Conservation (phyloP, 2,888 invertebrate genomes). For the Heliconius aoede region DNA sequence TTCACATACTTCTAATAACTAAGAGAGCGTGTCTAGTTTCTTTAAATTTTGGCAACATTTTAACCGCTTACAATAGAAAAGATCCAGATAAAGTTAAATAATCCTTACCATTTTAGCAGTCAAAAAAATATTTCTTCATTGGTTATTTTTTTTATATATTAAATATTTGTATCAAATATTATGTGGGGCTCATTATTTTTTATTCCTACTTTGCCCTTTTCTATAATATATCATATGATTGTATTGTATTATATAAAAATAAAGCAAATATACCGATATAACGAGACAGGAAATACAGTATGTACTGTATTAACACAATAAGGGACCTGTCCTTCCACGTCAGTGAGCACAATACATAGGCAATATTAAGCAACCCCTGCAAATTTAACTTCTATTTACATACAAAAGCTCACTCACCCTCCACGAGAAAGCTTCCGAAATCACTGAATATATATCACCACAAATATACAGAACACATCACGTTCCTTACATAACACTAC, state of each 20-base stretch:
- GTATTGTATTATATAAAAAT: background rate
- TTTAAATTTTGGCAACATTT: background rate
- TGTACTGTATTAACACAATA: conserved; percentile 18
- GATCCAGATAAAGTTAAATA: background rate
- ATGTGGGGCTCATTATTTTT: background rate
- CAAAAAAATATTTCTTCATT: background rate
- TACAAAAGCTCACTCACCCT: conserved; percentile 51
- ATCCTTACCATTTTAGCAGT: background rate
- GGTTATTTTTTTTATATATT: background rate
- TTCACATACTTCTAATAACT: too few relatives aligned
- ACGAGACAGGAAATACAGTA: background rate
- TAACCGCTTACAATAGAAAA: background rate
- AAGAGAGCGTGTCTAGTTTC: too few relatives aligned
- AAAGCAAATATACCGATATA: background rate
- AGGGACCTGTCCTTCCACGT: conserved; percentile 7
- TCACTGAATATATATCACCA: conserved; percentile 50
- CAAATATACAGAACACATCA: conserved; percentile 47
- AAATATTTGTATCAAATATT: background rate
- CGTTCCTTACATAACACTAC: conserved; percentile 48
- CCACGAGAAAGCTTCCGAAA: conserved; percentile 43
- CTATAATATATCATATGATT: background rate
- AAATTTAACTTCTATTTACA: conserved; percentile 42
- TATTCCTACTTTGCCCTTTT: background rate
- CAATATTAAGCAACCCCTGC: conserved; percentile 36
- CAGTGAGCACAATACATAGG: conserved; percentile 24